A percentile compares a stretch with the other conserved stretches of the same genome.
Conservation (phyloP, 2,888 invertebrate species). For the Drosophila trichaetosa region DNA sequence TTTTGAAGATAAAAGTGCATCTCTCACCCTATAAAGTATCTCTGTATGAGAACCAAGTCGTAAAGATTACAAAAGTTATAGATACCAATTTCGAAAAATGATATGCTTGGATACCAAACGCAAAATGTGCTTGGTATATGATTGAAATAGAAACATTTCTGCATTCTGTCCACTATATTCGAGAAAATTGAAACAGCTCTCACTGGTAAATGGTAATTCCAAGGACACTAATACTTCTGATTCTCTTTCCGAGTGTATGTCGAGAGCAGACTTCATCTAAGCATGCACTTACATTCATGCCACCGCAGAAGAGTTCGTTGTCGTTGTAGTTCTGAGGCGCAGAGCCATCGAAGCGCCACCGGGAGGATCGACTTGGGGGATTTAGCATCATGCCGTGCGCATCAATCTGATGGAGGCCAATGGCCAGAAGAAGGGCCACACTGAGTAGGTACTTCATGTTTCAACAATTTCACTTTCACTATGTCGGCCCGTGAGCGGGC, state of each 20-base stretch:
- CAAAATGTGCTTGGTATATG: background rate
- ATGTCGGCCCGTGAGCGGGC: slow-evolving; percentile 16
- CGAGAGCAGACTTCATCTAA: background rate
- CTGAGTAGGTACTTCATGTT: slow-evolving; percentile 61
- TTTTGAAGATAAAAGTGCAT: background rate
- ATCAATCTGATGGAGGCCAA: slow-evolving; percentile 59
- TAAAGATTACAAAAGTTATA: background rate
- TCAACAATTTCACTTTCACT: slow-evolving; percentile 64
- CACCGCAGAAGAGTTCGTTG: slow-evolving; percentile 87
- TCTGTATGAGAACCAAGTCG: background rate
- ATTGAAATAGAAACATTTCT: background rate
- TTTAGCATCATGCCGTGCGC: slow-evolving; percentile 87
- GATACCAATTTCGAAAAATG: background rate
- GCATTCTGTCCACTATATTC: background rate
- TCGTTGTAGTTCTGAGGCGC: slow-evolving; percentile 86
- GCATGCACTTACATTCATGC: slow-evolving; percentile 78
- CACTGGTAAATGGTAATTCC: background rate
- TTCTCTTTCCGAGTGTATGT: background rate
- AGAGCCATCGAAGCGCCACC: slow-evolving; percentile 86
- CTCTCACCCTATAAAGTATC: background rate
- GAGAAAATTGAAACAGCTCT: background rate
- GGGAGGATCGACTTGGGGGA: slow-evolving; percentile 86
- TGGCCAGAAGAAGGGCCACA: slow-evolving; percentile 54
- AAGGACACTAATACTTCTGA: background rate
- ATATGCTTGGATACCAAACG: background rate